Base-by-base conservation (phyloP, 2,888 invertebrate species). In the Andricus quercusramuli region DNA sequence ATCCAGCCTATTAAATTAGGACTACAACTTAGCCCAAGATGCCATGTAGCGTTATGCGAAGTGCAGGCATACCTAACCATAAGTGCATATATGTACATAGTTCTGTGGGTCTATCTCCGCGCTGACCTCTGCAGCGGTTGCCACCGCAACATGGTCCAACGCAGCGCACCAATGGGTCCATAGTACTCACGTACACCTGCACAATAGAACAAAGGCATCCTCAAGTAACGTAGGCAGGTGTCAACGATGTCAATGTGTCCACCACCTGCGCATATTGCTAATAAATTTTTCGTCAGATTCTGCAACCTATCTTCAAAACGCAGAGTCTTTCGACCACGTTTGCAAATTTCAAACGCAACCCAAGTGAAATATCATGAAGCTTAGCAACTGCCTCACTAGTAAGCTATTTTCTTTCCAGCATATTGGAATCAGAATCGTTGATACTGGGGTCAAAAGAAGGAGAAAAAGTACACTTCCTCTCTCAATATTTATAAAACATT, bases 131-230 rank as follows among this genome's bases (percentile, higher is more conserved):
- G 83, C 88, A 89, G 83, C 88, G 83, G 88, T 85, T 86, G 85
- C 85, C 85, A 87, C 89, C 89, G 86, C 90, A 90, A 90, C 90
- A 90, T 81, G 87, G 87, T 87, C 88, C 84, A 79, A 85, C 85
- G 82, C 79, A 84, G 83, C 82, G 84, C 83, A 85, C 86, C 86
- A 85, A 84, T 86, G 85, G 83, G 86, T 86, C 85, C 84, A 84
- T 84, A 88, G 81, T 32, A 77, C 59, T 79, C 64, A 77, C 80
- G 79, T 77, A 44, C 76, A 64, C 64, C 62, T 65, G n/a, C 41
- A 79, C 41, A 29, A 37, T 4, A 4, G 13, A 2, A 20, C 20
- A 37, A 51, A 56, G n/a, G 51, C 47, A 47, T 70, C 20, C 70
- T 29, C 74, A 29, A 74, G 51, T 70, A 70, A 47, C 68, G 47